These are phyloP conservation scores for Papilio xuthus DNA, from an alignment of 1,140 invertebrate species.

Conservation along the genomic window DNA sequence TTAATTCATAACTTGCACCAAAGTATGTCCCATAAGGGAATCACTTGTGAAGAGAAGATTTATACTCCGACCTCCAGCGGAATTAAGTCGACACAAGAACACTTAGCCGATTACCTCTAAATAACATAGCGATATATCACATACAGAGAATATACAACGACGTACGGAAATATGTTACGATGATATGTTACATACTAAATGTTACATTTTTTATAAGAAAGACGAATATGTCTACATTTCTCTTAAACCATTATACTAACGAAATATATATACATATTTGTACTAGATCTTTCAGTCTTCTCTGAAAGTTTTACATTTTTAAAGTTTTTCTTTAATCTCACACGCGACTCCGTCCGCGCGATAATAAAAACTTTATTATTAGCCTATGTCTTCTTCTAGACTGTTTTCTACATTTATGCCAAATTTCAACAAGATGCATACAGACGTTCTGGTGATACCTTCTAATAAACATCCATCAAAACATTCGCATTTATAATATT, in stretches of 20 bases:
- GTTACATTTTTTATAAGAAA: neutral
- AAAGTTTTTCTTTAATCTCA: too few relatives aligned
- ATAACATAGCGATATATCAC: neutral
- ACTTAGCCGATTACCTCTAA: constrained; percentile 44
- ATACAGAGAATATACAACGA: neutral
- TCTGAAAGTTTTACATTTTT: too few relatives aligned
- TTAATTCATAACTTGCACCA: constrained; percentile 20
- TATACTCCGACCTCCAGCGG: constrained; percentile 40
- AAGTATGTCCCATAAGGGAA: constrained; percentile 38
- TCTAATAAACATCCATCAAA: too few relatives aligned
- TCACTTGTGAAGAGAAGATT: constrained; percentile 46
- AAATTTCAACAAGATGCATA: too few relatives aligned
- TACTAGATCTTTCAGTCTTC: neutral
- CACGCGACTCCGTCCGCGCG: too few relatives aligned
- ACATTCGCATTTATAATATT: too few relatives aligned
- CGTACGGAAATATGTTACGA: constrained; percentile 37
- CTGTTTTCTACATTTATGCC: too few relatives aligned
- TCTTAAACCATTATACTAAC: neutral
- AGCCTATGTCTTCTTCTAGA: too few relatives aligned
- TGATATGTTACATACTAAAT: constrained; percentile 10
- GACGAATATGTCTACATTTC: neutral
- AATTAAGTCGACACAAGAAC: constrained; percentile 40
- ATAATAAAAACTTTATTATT: too few relatives aligned
- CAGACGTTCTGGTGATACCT: too few relatives aligned
- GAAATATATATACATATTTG: neutral